These are phyloP conservation scores for Helicoverpa assulta DNA, from an alignment of 2,888 invertebrate species.

Conservation along the genomic window DNA sequence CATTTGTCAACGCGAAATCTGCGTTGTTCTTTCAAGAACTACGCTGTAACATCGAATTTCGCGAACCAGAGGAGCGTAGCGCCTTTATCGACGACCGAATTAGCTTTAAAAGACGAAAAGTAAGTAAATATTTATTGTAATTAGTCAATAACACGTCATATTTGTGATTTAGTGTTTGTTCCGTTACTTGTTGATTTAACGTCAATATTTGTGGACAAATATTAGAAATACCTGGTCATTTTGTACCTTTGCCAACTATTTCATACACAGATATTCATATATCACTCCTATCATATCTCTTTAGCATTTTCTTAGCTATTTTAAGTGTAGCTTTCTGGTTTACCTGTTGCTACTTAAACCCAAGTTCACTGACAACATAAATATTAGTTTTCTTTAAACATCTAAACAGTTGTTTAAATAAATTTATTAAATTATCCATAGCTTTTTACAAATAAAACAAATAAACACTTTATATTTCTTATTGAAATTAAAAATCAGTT, in stretches of 20 bases:
- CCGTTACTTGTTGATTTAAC: not conserved
- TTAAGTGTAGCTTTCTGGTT: not conserved
- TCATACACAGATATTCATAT: not conserved
- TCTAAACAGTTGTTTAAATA: no score
- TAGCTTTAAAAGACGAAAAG: conserved; percentile 82
- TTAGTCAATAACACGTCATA: not conserved
- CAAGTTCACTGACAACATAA: no score
- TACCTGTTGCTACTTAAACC: not conserved
- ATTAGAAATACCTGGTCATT: not conserved
- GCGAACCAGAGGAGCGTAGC: conserved; percentile 74
- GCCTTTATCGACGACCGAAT: conserved; percentile 80
- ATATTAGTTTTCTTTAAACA: no score
- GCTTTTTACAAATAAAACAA: no score
- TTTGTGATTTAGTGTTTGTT: not conserved
- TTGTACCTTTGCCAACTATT: not conserved
- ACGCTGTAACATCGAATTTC: conserved; percentile 72
- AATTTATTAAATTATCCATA: no score
- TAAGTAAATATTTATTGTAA: conserved; percentile 67
- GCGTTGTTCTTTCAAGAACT: conserved; percentile 74
- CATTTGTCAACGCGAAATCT: conserved; percentile 74
- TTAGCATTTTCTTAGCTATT: not conserved
- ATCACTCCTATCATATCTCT: not conserved
- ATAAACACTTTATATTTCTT: no score
- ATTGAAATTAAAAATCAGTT: no score
- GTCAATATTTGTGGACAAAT: not conserved